Evolutionary conservation across 2,888 invertebrate genomes (phyloP), one percentile per base, ranked within the genome.

Genomic region (Sarcophaga carnaria): DNA sequence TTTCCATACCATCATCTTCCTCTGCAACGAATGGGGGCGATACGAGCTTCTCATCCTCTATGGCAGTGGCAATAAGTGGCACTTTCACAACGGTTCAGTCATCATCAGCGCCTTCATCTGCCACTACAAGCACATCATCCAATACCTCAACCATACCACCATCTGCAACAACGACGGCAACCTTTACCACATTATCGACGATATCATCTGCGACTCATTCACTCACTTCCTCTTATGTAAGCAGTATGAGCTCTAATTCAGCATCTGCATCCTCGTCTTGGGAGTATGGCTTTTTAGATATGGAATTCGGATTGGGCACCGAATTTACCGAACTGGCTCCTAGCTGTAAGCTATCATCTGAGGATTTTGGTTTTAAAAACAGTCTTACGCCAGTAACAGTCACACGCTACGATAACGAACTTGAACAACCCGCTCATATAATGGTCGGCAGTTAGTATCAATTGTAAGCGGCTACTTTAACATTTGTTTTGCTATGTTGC

Each of bases 351-450:
- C 90, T 95, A 81, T 94, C 94, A 64, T 94, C 94, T 5, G 87
- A 84, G 11, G 94, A 95, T 83, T 95, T 94, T 86, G 93, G 94
- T 45, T 93, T 94, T 76, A 94, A 94, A 90, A 92, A 92, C 75
- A 93, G 93, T 64, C 91, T 94, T 37, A 91, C 93, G 49, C 92
- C 92, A n/a, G 91, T 93, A 45, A 91, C 92, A 14, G 90, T 90
- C 60, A 89, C 90, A 76, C 90, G 91, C 64, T 91, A 93, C 85
- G 93, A 94, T 86, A 94, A 94, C 76, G 94, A 94, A 89, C 93
- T 94, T 89, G 95, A 95, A 90, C 93, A 94, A 89, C 94, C 95
- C 83, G 94, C 95, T 92, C 95, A 95, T 90, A 94, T 95, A 87
- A 93, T 95, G 91, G 95, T 95, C 85, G 95, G 94, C 89, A 93